A percentile compares a stretch with the other conserved stretches of the same genome.
Conservation (phyloP, 2,113 vertebrate genomes). For the Arenaria interpres region DNA sequence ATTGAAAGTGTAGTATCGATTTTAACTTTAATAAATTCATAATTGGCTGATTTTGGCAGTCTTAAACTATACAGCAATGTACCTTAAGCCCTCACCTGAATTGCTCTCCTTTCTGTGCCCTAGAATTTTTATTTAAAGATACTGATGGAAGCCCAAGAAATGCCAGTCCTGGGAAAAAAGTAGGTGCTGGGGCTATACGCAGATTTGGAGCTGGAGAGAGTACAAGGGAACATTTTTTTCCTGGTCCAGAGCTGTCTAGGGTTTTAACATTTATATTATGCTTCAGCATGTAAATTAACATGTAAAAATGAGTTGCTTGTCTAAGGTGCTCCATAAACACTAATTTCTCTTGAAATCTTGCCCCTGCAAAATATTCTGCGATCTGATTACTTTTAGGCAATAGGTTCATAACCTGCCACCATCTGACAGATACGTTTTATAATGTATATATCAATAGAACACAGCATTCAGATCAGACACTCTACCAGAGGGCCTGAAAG, state of each 20-base stretch:
- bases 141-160: background rate
- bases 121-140: background rate
- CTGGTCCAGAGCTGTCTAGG: background rate
- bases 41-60: background rate
- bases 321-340: background rate
- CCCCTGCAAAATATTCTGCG: background rate
- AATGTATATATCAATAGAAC: background rate
- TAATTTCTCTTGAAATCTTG: background rate
- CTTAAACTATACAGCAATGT: background rate
- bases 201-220: background rate
- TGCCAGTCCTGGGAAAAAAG: background rate
- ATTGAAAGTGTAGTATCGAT: background rate
- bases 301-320: background rate
- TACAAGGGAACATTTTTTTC: background rate
- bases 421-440: background rate
- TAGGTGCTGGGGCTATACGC: background rate
- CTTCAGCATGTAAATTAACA: background rate
- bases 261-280: slow-evolving; percentile 8
- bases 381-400: background rate
- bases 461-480: background rate
- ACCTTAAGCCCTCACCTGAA: background rate
- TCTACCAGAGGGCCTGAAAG: background rate
- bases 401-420: slow-evolving; percentile 4
- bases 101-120: background rate
- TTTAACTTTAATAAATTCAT: background rate